These are phyloP conservation scores for Sturnira hondurensis DNA, from an alignment of 2,113 vertebrate genomes.

Conservation along the genomic window DNA sequence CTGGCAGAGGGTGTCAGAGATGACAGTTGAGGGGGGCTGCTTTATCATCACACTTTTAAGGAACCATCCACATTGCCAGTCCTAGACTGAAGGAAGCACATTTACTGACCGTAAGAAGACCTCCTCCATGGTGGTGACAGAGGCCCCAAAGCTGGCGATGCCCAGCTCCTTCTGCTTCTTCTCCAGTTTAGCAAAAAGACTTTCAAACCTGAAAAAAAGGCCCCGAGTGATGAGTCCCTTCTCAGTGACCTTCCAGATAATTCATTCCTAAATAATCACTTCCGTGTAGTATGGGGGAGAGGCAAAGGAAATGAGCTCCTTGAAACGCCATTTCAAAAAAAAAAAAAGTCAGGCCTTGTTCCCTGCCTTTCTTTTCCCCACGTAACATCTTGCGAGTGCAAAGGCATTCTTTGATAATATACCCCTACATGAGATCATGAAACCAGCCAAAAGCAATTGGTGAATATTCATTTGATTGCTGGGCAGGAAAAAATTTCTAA, in stretches of 20 bases:
- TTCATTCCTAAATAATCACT: not conserved
- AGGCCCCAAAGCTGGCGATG: constrained; percentile 96
- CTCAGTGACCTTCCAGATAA: not conserved
- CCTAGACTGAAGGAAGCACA: rapidly evolving
- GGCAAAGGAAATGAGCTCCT: not conserved
- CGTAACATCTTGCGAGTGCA: not conserved
- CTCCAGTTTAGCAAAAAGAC: constrained; percentile 94
- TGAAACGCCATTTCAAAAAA: not conserved
- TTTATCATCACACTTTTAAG: not conserved
- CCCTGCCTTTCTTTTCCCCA: not conserved
- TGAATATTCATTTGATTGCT: not conserved
- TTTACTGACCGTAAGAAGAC: constrained; percentile 92
- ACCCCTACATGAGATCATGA: not conserved
- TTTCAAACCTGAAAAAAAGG: constrained; percentile 88
- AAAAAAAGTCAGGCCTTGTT: not conserved
- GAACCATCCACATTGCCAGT: not conserved
- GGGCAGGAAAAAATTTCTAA: not conserved
- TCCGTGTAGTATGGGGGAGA: rapidly evolving
- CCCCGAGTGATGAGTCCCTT: not conserved
- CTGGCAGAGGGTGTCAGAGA: too few relatives aligned
- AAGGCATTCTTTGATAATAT: not conserved
- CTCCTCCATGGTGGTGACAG: constrained; percentile 98
- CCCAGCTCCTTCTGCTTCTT: constrained; percentile 93
- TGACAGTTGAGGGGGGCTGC: not conserved
- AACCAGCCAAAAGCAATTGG: not conserved